Conservation (phyloP, 1,140 invertebrate species). For the Anagrus nilaparvatae region DNA sequence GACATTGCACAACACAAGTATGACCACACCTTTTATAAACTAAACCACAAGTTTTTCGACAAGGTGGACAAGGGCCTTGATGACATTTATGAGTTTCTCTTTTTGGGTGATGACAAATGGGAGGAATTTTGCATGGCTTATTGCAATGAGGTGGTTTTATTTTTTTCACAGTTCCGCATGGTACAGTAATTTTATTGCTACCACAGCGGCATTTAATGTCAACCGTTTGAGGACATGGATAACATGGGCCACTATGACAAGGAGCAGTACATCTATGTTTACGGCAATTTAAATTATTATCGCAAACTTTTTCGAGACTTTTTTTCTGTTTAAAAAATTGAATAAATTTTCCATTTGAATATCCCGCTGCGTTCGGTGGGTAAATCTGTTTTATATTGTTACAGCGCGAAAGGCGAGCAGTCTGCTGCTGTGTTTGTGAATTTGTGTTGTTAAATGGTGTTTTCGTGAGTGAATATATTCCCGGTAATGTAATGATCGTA, state of each 20-base stretch:
- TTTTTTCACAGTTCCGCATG: conserved; percentile 72
- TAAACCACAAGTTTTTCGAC: conserved; percentile 62
- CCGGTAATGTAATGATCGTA: too few relatives aligned
- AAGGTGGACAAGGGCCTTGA: conserved; percentile 77
- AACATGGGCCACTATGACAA: conserved; percentile 84
- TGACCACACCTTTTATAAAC: conserved; percentile 58
- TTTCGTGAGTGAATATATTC: too few relatives aligned
- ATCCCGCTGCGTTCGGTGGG: too few relatives aligned
- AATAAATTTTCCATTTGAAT: too few relatives aligned
- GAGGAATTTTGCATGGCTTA: conserved; percentile 59
- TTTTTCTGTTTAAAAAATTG: too few relatives aligned
- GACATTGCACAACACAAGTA: conserved; percentile 64
- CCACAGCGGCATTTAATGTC: conserved; percentile 77
- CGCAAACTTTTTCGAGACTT: conserved; percentile 83
- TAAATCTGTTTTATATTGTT: too few relatives aligned
- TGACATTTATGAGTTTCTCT: conserved; percentile 73
- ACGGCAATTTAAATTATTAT: conserved; percentile 69
- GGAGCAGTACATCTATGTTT: conserved; percentile 81
- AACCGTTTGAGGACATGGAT: conserved; percentile 73
- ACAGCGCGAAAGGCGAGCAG: too few relatives aligned
- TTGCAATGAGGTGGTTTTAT: conserved; percentile 70
- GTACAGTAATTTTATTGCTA: conserved; percentile 64
- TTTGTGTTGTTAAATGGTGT: too few relatives aligned
- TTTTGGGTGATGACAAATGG: conserved; percentile 68
- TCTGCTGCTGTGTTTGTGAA: too few relatives aligned